phyloP scores from a whole-genome alignment of 2,113 vertebrate species.

The Pterophyllum scalare region DNA sequence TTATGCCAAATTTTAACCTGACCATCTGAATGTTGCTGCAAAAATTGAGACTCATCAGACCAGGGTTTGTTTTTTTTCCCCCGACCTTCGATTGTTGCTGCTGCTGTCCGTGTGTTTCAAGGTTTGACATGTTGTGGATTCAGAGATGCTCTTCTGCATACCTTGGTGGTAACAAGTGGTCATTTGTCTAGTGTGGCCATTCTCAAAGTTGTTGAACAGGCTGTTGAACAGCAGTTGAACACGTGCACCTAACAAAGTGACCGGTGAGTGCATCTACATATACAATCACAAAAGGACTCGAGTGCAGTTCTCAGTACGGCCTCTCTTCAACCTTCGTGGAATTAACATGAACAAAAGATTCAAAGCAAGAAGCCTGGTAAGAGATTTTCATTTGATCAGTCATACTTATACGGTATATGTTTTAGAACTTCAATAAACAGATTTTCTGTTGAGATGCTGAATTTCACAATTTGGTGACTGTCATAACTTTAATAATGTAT shows the following conservation, averaged over 20 bases:
- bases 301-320: neutral
- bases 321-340: neutral
- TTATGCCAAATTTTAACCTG: neutral
- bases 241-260: neutral
- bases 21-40: neutral
- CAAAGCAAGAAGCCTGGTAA: accelerated
- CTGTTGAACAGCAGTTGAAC: no score
- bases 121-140: neutral
- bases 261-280: neutral
- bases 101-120: neutral
- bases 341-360: neutral
- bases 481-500: neutral
- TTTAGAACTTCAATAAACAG: neutral
- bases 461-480: neutral
- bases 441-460: neutral
- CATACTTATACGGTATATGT: neutral
- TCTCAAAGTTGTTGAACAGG: neutral
- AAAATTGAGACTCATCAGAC: neutral
- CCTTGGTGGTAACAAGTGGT: neutral
- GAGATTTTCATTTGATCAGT: neutral
- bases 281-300: neutral
- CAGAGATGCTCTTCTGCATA: neutral
- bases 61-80: neutral
- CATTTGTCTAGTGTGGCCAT: neutral
- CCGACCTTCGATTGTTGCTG: neutral